phyloP scores from a whole-genome alignment of 2,888 invertebrate species.

The Platycheirus rosarum region DNA sequence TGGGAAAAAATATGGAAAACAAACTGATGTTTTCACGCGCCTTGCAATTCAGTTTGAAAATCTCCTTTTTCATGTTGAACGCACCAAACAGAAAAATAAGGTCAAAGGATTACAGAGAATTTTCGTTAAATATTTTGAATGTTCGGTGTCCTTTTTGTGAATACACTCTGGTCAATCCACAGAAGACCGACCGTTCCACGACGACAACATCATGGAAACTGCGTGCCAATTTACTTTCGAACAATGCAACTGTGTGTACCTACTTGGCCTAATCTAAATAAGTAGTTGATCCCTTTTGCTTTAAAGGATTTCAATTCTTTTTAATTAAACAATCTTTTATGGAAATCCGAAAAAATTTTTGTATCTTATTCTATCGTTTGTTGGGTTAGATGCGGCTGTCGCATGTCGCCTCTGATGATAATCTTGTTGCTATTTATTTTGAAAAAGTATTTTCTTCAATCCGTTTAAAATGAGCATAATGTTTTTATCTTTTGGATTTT shows the following conservation, averaged over 20 bases:
- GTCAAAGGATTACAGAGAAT: conserved; percentile 54
- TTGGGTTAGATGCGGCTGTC: not conserved
- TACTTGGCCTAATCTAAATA: conserved; percentile 64
- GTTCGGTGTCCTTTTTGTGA: conserved; percentile 53
- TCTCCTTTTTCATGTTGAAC: conserved; percentile 9
- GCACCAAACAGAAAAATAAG: conserved; percentile 25
- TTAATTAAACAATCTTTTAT: conserved; percentile 68
- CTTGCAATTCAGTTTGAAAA: conserved; percentile 31
- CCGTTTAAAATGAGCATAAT: conserved; percentile 71
- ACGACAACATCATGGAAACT: no score
- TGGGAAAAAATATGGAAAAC: conserved; percentile 21
- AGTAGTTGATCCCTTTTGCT: conserved; percentile 72
- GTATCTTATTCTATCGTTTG: conserved; percentile 8
- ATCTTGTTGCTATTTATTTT: conserved; percentile 67
- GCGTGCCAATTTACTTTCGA: conserved; percentile 57
- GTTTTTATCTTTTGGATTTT: conserved; percentile 64
- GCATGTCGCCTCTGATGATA: conserved; percentile 44
- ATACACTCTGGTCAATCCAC: no score
- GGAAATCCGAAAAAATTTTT: conserved; percentile 26
- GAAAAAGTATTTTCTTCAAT: conserved; percentile 55
- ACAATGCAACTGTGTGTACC: conserved; percentile 50
- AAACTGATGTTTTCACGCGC: conserved; percentile 26
- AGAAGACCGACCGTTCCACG: no score
- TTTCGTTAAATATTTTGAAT: conserved; percentile 70
- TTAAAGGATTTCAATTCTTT: conserved; percentile 74